Evolutionary conservation across 2,888 invertebrate species (phyloP).

Genomic region (Tenthredo distinguenda): DNA sequence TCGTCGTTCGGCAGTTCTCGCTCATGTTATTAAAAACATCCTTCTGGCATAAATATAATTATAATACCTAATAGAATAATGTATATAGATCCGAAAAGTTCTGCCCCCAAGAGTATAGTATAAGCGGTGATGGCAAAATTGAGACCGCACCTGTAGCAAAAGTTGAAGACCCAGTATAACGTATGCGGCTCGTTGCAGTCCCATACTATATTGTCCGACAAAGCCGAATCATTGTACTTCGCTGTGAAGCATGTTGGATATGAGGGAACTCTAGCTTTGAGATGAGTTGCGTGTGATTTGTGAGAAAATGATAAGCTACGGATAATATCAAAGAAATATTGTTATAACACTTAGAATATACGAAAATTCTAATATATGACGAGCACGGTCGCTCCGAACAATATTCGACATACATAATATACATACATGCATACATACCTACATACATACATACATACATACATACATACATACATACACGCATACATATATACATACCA

Average conservation of each 20-base stretch:
- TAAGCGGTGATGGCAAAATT: background rate
- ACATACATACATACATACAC: background rate
- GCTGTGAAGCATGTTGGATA: background rate
- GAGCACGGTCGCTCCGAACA: background rate
- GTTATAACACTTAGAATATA: slow-evolving; percentile 24
- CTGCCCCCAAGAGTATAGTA: background rate
- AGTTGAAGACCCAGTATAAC: background rate
- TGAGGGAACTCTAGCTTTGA: background rate
- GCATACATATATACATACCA: too few relatives aligned
- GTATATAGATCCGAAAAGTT: background rate
- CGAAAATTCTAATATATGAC: slow-evolving; percentile 39
- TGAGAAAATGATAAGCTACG: slow-evolving; percentile 42
- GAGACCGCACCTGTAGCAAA: background rate
- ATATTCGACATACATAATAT: slow-evolving; percentile 34
- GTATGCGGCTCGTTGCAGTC: background rate
- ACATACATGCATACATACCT: background rate
- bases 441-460: background rate
- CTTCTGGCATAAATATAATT: background rate
- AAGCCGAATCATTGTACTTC: background rate
- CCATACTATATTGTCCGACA: background rate
- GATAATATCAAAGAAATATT: slow-evolving; percentile 44
- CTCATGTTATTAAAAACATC: background rate
- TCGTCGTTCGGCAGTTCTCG: background rate
- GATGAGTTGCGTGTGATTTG: slow-evolving; percentile 35
- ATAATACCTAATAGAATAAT: background rate